Base-by-base conservation (phyloP, 2,113 vertebrate genomes). In the Pituophis catenifer region DNA sequence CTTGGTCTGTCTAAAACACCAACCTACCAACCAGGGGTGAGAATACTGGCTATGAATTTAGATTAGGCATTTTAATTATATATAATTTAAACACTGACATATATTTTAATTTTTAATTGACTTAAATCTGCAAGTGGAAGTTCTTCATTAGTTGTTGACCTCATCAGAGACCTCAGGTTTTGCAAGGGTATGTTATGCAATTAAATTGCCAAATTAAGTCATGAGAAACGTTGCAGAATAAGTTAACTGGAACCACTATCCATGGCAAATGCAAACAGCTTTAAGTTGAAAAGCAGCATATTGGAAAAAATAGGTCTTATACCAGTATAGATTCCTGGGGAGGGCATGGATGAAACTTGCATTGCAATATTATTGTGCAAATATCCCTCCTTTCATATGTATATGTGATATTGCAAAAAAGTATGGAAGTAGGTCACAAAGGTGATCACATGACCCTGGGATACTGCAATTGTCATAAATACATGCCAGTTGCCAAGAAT, bases 151-250 rank as follows among this genome's bases (percentile, higher is more conserved):
- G 58, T 53, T 38, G 48, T 38, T 88, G 29, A 15, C n/a, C 54
- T 50, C 24, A 88, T 38, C 29, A 88, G 33, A 75, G 6, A 52
- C 19, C 11, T 88, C 44, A 88, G 6, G 17, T 88, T 92, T 65
- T 92, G 91, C 58, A 38, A 26, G n/a, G 33, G 5, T 58, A 26
- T 53, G 24, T 91, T 75, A n/a, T 59, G 24, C 10, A 91, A 48
- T 12, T 88, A 70, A 65, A 92, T 81, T 57, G 87, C 62, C 62
- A 75, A 58, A 93, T 92, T 92, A 93, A 93, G 58, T 21, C n/a
- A 89, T 44, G 86, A 53, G 26, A 85, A 38, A 81, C 6, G 8
- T 8, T 91, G 48, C 33, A 58, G 4, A n/a, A 29, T 54, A 93
- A 85, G 65, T 81, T 89, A 33, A 17, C 26, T 89, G 88, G 48